Conservation (phyloP, 2,797 vertebrate genomes). For the Galagoides demidoff region DNA sequence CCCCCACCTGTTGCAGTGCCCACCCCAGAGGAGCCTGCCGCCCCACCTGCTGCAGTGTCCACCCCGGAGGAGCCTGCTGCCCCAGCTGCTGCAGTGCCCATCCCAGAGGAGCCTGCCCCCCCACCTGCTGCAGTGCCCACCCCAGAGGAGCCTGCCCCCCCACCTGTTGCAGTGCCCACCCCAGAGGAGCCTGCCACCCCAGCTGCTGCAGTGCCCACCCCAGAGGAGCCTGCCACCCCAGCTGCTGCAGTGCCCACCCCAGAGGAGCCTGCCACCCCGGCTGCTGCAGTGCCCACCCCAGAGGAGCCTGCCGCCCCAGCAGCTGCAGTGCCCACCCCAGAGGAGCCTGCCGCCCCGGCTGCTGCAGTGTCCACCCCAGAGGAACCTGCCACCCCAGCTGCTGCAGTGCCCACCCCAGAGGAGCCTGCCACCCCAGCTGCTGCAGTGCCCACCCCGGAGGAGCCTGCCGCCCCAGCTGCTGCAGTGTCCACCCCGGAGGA, state of each 20-base stretch:
- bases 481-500: background rate
- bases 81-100: too few relatives aligned
- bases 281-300: accelerated
- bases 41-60: background rate
- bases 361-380: accelerated
- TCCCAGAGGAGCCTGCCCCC: background rate
- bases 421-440: background rate
- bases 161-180: background rate
- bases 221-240: accelerated
- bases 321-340: background rate
- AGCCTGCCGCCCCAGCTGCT: background rate
- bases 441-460: accelerated
- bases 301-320: accelerated
- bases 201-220: background rate
- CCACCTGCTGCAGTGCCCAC: background rate
- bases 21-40: accelerated
- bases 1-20: background rate
- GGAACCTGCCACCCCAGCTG: accelerated
- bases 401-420: too few relatives aligned
- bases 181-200: accelerated
- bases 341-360: accelerated
- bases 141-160: accelerated
- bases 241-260: background rate
- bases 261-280: accelerated
- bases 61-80: accelerated